Base-by-base conservation (phyloP, 1,140 invertebrate genomes). In the Marisa cornuarietis region DNA sequence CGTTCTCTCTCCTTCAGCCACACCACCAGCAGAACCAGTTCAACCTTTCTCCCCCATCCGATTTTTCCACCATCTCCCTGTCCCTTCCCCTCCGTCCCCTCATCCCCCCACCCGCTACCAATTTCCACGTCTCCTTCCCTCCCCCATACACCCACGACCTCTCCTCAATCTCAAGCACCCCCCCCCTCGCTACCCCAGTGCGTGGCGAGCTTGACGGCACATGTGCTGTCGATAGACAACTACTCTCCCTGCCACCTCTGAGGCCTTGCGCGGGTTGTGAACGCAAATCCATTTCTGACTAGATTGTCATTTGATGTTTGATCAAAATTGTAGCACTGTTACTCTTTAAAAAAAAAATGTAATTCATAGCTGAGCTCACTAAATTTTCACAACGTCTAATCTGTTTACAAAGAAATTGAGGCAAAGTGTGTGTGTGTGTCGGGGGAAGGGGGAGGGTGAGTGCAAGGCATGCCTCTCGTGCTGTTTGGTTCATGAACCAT, bases 181-280 rank as follows among this genome's bases (percentile, higher is more conserved):
- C 65, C 65, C 22, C 62, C 62, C 62, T n/a, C 62, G 2, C 18
- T n/a, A 20, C 7, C 7, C 6, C 65, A n/a, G 65, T 31, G 22
- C 65, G 26, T n/a, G 26, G 65, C 65, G 22, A 22, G 49, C 49
- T 73, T 73, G 8, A 54, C 18, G 71, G 71, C 52, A 49, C 71
- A 73, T 54, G 71, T 73, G 71, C 54, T 73, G 54, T 73, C 52
- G 71, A 73, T 73, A 73, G 71, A 73, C 71, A 52, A 73, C n/a
- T 54, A 73, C 71, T 52, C 54, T 54, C 42, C 51, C 31, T 20
- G 42, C 52, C 14, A 54, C 52, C 54, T 49, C 22, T 52, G 71
- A 52, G 71, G 71, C 71, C 71, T 54, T 73, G 71, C 71, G 71
- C 49, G 71, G 49, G 71, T 24, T n/a, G 71, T 6, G 7, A 73